A percentile compares a stretch with the other conserved stretches of the same genome.
Conservation (phyloP, 1,140 invertebrate genomes). For the Drosophila lowei region DNA sequence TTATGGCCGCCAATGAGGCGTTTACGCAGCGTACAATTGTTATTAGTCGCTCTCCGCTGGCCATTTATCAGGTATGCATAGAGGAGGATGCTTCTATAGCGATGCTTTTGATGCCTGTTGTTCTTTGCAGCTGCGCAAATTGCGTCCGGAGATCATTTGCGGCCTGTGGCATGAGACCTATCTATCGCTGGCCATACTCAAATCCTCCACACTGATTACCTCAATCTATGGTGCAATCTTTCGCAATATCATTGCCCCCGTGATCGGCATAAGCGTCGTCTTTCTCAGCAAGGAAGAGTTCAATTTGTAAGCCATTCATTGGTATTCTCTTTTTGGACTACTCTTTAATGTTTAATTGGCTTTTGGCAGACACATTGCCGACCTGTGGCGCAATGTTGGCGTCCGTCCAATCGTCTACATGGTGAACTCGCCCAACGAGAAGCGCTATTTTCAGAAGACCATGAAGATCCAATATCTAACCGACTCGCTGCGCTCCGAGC, state of each 20-base stretch:
- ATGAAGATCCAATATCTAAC: conserved; percentile 83
- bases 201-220: conserved; percentile 76
- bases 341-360: not conserved
- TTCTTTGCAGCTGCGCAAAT: conserved; percentile 69
- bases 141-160: conserved; percentile 75
- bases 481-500: conserved; percentile 81
- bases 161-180: conserved; percentile 81
- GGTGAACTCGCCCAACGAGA: conserved; percentile 83
- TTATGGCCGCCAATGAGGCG: conserved; percentile 59
- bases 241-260: conserved; percentile 80
- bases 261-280: conserved; percentile 82
- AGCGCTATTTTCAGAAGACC: conserved; percentile 82
- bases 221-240: conserved; percentile 81
- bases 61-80: conserved; percentile 72
- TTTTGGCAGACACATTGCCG: conserved; percentile 73
- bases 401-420: conserved; percentile 82
- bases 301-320: conserved; percentile 67
- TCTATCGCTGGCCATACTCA: conserved; percentile 66
- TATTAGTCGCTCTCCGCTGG: conserved; percentile 73
- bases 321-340: not conserved
- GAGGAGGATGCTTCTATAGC: not conserved
- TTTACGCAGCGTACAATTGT: conserved; percentile 72
- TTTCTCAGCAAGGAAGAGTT: conserved; percentile 82
- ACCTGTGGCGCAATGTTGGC: conserved; percentile 81
- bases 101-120: not conserved